Base-by-base conservation (phyloP, 2,888 invertebrate species). In the Torymus auratus region DNA sequence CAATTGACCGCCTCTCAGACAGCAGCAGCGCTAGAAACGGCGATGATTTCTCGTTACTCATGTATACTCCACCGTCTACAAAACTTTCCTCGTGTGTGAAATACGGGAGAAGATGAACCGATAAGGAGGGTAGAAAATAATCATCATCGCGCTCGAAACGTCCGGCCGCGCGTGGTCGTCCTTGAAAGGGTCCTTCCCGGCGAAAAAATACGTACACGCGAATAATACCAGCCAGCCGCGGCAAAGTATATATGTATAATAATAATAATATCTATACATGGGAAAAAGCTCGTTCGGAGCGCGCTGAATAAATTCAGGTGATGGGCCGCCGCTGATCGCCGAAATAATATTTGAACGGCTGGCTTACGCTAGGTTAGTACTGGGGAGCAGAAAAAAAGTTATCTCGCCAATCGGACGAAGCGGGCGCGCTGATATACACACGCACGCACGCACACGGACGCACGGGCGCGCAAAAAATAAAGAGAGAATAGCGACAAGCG, bases 351-450 rank as follows among this genome's bases (percentile, higher is more conserved):
- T 90, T 89, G 89, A 88, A 89, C 89, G 90, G 55, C 88, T 89
- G 90, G 87, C 86, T 90, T 91, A 90, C 87, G 89, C 89, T 91
- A 90, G 91, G 90, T 90, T 90, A 90, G 90, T 90, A 85, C 88
- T 87, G 55, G 1, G 28, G 3, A 28, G 0, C 5, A 28, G 7
- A 41, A 85, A 88, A 88, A 88, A 89, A 83, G 81, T 82, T 84
- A 82, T 80, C 60, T 78, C n/a, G 70, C 64, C 55, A 61, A 80
- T 75, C 72, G 61, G 23, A 28, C 67, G 74, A 62, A 14, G 17
- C 64, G 68, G 41, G 41, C 13, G 61, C 65, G 23, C 41, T 41
- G 69, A 77, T 61, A 15, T 14, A 20, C 12, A 52, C 28, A 28
- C 52, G 15, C 55, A 50, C 7, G 7, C 41, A 41, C 7, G 7